These are phyloP conservation scores for Ochropleura leucogaster DNA, from an alignment of 2,888 invertebrate species.

Conservation along the genomic window DNA sequence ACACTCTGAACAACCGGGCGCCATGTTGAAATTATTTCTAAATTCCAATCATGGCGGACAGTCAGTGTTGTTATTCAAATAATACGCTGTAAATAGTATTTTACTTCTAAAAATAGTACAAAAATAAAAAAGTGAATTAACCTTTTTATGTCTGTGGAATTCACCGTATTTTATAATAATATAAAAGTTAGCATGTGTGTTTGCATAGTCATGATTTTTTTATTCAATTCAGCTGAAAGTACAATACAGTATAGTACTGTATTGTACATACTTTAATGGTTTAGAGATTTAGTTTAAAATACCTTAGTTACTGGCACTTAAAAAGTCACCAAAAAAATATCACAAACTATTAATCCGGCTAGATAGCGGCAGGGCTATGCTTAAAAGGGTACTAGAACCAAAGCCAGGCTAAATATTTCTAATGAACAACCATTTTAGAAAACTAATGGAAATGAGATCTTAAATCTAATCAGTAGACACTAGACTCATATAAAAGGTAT, in stretches of 20 bases:
- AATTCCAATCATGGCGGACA: conserved; percentile 85
- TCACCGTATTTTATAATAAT: neutral
- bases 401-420: neutral
- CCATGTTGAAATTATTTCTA: conserved; percentile 90
- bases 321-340: no score
- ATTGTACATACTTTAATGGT: neutral
- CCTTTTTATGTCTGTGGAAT: no score
- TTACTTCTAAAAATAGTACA: conserved; percentile 15
- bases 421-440: neutral
- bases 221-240: neutral
- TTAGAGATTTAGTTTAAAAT: neutral
- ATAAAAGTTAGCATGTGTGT: neutral
- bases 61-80: conserved; percentile 69
- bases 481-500: no score
- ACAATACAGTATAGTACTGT: no score
- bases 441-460: no score
- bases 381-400: no score
- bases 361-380: no score
- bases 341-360: no score
- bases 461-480: no score
- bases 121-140: neutral
- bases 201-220: neutral
- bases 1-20: conserved; percentile 90
- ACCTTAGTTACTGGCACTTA: neutral
- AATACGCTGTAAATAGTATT: conserved; percentile 33